phyloP scores from a whole-genome alignment of 1,140 invertebrate genomes.

The Bradynema listronoti region DNA sequence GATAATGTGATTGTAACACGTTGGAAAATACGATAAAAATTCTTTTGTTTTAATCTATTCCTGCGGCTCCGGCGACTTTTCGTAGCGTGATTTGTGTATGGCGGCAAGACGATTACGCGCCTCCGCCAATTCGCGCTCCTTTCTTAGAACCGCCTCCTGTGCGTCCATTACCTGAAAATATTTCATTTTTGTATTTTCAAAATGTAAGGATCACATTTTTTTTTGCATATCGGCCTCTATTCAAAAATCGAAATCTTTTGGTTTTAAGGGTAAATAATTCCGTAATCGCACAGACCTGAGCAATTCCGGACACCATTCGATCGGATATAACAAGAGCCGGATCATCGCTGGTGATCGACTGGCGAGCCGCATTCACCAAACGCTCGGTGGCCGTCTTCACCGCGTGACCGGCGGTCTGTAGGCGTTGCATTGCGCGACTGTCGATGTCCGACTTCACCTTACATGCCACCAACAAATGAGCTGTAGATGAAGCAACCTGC shows the following conservation, averaged over 20 bases:
- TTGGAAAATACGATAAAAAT: neutral
- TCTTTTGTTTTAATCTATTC: too few species aligned
- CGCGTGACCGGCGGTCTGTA: conserved; percentile 85
- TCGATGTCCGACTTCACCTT: conserved; percentile 95
- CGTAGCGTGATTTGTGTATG: conserved; percentile 61
- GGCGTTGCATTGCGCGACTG: conserved; percentile 80
- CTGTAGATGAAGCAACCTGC: conserved; percentile 87
- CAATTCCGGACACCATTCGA: conserved; percentile 63
- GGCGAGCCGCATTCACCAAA: conserved; percentile 82
- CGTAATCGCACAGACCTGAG: conserved; percentile 65
- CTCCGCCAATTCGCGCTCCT: conserved; percentile 79
- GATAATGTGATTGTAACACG: neutral
- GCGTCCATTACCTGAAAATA: conserved; percentile 60
- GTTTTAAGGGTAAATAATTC: too few species aligned
- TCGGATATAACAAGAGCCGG: conserved; percentile 78
- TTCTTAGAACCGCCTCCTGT: conserved; percentile 73
- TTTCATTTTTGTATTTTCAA: too few species aligned
- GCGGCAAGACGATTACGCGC: conserved; percentile 74
- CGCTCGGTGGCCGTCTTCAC: conserved; percentile 96
- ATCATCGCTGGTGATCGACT: conserved; percentile 81
- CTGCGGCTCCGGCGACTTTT: conserved; percentile 47
- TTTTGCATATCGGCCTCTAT: conserved; percentile 24
- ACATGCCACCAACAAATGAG: conserved; percentile 90
- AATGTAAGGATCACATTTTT: too few species aligned
- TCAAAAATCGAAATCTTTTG: too few species aligned